Conservation (phyloP, 2,797 vertebrate genomes). For the Triplophysa yarkandensis region DNA sequence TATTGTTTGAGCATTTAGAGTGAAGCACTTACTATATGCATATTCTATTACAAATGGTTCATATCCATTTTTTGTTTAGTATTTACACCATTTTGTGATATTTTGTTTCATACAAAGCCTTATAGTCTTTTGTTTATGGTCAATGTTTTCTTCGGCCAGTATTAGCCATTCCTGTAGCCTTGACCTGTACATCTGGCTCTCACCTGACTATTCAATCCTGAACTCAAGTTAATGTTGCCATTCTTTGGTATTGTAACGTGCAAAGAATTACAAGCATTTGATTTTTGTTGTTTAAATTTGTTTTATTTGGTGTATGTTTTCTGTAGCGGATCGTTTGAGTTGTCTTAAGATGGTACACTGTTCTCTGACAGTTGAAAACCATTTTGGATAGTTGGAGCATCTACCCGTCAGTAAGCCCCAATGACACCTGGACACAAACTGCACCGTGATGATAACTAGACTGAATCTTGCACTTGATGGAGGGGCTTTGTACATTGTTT, state of each 20-base stretch:
- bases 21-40: constrained; percentile 69
- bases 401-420: not conserved
- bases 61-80: constrained; percentile 60
- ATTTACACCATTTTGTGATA: constrained; percentile 45
- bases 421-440: not conserved
- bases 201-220: not conserved
- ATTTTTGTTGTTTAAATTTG: not conserved
- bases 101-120: constrained; percentile 51
- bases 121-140: not conserved
- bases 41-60: constrained; percentile 70
- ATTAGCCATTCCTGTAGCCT: not conserved
- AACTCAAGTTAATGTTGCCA: not conserved
- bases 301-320: not conserved
- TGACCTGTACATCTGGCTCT: not conserved
- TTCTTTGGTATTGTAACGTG: not conserved
- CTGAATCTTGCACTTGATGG: constrained; percentile 11
- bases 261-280: not conserved
- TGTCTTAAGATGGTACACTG: not conserved
- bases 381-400: not conserved
- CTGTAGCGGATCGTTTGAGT: not conserved
- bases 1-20: constrained; percentile 59
- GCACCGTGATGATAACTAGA: not conserved
- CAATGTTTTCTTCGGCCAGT: not conserved
- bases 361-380: constrained; percentile 40
- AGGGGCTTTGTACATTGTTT: constrained; percentile 53